phyloP scores from a whole-genome alignment of 1,140 invertebrate genomes.

The Psix sp. region DNA sequence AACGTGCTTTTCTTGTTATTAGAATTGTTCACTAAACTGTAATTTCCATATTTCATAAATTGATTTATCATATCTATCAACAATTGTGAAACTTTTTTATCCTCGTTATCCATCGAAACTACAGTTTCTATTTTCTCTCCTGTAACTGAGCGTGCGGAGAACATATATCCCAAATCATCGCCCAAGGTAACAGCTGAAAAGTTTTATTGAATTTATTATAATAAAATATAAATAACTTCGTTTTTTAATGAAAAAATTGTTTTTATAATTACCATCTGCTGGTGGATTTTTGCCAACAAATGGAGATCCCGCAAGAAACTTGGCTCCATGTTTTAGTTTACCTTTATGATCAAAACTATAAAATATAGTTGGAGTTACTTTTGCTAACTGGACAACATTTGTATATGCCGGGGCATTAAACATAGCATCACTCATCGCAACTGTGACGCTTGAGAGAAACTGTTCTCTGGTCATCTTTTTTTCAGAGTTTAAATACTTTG shows the following conservation, averaged over 20 bases:
- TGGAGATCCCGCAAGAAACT: conserved; percentile 81
- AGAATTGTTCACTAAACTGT: conserved; percentile 18
- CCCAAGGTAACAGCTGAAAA: conserved; percentile 78
- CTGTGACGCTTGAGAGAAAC: conserved; percentile 60
- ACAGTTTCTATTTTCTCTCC: conserved; percentile 76
- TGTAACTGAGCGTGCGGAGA: conserved; percentile 79
- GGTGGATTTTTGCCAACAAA: conserved; percentile 67
- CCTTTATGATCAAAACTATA: conserved; percentile 85
- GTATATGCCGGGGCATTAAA: conserved; percentile 86
- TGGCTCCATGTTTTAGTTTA: conserved; percentile 79
- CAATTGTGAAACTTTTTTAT: conserved; percentile 79
- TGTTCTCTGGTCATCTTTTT: too few relatives aligned
- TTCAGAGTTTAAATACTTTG: conserved; percentile 60
- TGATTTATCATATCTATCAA: conserved; percentile 82
- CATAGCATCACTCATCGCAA: conserved; percentile 80
- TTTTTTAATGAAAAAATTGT: conserved; percentile 24
- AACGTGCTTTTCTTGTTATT: not conserved
- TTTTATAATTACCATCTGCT: conserved; percentile 16
- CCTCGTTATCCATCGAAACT: conserved; percentile 74
- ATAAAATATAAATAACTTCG: conserved; percentile 4
- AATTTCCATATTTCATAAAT: conserved; percentile 79
- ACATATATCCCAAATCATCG: conserved; percentile 83
- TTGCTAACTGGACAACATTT: conserved; percentile 82
- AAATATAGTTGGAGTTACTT: conserved; percentile 79
- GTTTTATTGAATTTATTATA: conserved; percentile 20